Evolutionary conservation across 2,113 vertebrate genomes (phyloP).

Genomic region (Amphilophus citrinellus): DNA sequence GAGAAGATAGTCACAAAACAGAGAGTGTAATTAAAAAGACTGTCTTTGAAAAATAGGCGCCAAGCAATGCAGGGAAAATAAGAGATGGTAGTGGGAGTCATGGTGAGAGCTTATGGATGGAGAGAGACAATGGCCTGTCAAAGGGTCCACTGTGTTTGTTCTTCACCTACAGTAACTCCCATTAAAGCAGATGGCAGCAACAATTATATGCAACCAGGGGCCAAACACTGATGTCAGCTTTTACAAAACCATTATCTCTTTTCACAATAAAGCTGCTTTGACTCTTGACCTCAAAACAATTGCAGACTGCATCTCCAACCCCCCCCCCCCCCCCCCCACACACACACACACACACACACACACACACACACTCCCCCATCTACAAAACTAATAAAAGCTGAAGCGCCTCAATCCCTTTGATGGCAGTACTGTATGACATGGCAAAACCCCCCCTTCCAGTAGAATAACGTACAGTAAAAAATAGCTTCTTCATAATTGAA

Average conservation of each 20-base stretch:
- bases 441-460: slow-evolving; percentile 55
- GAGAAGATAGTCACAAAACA: slow-evolving; percentile 37
- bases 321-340: too few species aligned
- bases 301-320: neutral
- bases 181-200: slow-evolving; percentile 12
- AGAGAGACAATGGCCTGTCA: slow-evolving; percentile 41
- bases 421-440: slow-evolving; percentile 53
- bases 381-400: slow-evolving; percentile 49
- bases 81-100: slow-evolving; percentile 31
- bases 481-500: slow-evolving; percentile 4
- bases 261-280: slow-evolving; percentile 1
- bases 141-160: slow-evolving; percentile 6
- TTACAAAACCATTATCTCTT: neutral
- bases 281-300: slow-evolving; percentile 5
- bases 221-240: neutral
- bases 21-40: slow-evolving; percentile 48
- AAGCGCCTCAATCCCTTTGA: slow-evolving; percentile 51
- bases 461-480: slow-evolving; percentile 45
- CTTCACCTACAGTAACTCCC: neutral
- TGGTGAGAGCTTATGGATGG: slow-evolving; percentile 42
- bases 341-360: too few species aligned
- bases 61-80: slow-evolving; percentile 23
- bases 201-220: neutral
- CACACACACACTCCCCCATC: too few species aligned
- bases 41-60: slow-evolving; percentile 27